Evolutionary conservation across 2,113 vertebrate species (phyloP), one percentile per base, ranked within the genome.

Genomic region (Pluvianellus socialis): DNA sequence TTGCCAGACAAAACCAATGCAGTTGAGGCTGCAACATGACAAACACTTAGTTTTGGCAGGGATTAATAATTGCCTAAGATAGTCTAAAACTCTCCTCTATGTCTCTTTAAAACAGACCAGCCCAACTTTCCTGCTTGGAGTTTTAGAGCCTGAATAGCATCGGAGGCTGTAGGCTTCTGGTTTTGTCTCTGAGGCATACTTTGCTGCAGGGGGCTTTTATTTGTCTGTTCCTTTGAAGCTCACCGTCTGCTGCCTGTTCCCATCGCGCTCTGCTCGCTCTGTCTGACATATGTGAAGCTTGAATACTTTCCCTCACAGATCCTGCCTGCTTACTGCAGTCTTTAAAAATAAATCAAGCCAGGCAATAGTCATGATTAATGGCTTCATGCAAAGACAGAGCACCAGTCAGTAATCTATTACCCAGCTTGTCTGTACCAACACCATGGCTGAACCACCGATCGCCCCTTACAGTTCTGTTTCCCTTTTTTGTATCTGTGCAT

Each of bases 171-270:
- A 91, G 61, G 40, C 65, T 94, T 56, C 73, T 28, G 0, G 0
- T 84, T 79, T 53, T 74, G 61, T 87, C 86, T 94, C 79, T 0
- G 5, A 92, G 91, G 86, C 56, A 71, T 94, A 71, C 73, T 75
- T 56, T 90, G 61, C 88, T 92, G 47, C 77, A 71, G 71, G 72
- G 72, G 75, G 40, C 44, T 95, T 95, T 95, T 80, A 91, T 95
- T 87, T 93, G 47, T 58, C 83, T 94, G 79, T 26, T 93, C 89
- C 79, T 94, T 90, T 96, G 96, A 93, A 96, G 55, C 24, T 89
- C 80, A 70, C 87, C 4, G 47, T 96, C 96, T 96, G 88, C 91
- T 96, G 91, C 76, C 88, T 93, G 91, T 94, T 95, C 94, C 77
- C 73, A 62, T 66, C 70, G 94, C 1, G 0, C 86, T 79, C 67